Evolutionary conservation across 2,888 invertebrate species (phyloP).

Genomic region (Nysson spinosus): DNA sequence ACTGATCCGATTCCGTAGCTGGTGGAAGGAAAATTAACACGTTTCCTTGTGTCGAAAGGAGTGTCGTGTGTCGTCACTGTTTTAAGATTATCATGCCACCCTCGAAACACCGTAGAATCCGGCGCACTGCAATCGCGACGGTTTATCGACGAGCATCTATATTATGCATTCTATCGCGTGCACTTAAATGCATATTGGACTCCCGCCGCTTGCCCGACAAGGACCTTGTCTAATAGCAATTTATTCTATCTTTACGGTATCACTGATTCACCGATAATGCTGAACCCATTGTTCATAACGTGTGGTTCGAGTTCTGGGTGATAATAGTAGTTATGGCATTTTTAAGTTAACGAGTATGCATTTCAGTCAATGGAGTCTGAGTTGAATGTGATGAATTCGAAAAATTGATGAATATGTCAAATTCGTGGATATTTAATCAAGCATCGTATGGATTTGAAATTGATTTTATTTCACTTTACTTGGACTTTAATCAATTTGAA

Average conservation of each 20-base stretch:
- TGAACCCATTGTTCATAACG: too few species aligned
- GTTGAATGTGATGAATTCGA: too few species aligned
- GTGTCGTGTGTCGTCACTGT: constrained; percentile 14
- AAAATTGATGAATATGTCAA: too few species aligned
- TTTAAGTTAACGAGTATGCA: too few species aligned
- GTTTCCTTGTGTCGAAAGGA: constrained; percentile 24
- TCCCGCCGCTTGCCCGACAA: constrained; percentile 22
- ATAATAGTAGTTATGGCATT: too few species aligned
- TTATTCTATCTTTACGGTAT: constrained; percentile 37
- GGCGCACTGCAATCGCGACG: background rate
- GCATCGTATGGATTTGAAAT: too few species aligned
- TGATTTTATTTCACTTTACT: too few species aligned
- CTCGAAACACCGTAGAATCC: constrained; percentile 12
- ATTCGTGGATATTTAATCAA: too few species aligned
- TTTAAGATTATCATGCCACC: constrained; percentile 25
- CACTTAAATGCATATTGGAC: constrained; percentile 50
- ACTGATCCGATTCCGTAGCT: constrained; percentile 7
- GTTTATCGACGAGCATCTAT: constrained; percentile 47
- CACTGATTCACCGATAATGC: too few species aligned
- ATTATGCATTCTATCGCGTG: constrained; percentile 62
- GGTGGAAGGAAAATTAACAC: constrained; percentile 40
- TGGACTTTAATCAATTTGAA: too few species aligned
- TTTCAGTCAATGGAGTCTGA: too few species aligned
- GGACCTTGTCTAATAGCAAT: constrained; percentile 35
- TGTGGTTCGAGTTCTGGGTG: too few species aligned